phyloP scores from a whole-genome alignment of 1,140 invertebrate genomes.

The Pseudoatta argentina region DNA sequence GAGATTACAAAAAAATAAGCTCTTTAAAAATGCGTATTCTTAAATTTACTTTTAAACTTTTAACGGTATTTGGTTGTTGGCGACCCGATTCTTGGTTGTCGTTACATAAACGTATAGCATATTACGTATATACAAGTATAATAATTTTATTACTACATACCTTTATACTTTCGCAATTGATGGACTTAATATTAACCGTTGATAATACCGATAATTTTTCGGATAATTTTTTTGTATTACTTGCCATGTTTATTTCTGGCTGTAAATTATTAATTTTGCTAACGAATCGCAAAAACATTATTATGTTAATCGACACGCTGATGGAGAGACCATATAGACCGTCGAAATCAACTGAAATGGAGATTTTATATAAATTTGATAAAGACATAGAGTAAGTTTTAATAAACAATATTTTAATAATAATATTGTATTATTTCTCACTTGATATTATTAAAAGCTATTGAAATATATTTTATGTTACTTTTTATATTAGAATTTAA shows the following conservation, averaged over 20 bases:
- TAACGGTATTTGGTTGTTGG: constrained; percentile 67
- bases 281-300: constrained; percentile 33
- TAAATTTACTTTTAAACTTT: constrained; percentile 43
- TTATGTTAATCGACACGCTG: constrained; percentile 8
- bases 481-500: no score
- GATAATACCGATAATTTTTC: constrained; percentile 49
- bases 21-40: constrained; percentile 41
- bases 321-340: constrained; percentile 50
- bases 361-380: constrained; percentile 60
- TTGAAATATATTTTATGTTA: no score
- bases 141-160: constrained; percentile 29
- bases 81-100: constrained; percentile 31
- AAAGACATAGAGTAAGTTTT: constrained; percentile 55
- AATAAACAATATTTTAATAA: neutral
- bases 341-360: neutral
- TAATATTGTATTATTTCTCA: no score
- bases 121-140: constrained; percentile 10
- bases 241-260: constrained; percentile 18
- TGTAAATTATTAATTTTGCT: constrained; percentile 53
- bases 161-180: constrained; percentile 57
- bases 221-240: constrained; percentile 59
- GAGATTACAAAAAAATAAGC: neutral
- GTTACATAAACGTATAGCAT: neutral
- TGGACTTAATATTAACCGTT: constrained; percentile 49
- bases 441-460: no score